Conservation (phyloP, 2,888 invertebrate species). For the Lasioglossum lativentre region DNA sequence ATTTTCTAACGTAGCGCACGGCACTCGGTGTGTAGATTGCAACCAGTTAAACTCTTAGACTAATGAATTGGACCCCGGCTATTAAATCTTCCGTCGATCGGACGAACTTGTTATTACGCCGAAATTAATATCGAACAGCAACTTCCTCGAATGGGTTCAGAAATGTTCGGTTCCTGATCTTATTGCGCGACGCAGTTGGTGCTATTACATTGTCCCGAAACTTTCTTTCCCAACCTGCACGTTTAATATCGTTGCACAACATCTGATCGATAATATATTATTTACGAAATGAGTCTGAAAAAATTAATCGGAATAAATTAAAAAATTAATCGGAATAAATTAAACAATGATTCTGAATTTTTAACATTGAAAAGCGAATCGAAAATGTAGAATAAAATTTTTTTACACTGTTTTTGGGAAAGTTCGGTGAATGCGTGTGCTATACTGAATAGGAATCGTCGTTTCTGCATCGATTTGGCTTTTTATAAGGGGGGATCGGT, state of each 20-base stretch:
- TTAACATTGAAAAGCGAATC: no score
- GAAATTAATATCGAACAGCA: constrained; percentile 25
- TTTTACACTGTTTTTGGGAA: no score
- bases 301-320: no score
- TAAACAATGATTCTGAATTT: no score
- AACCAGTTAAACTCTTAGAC: constrained; percentile 33
- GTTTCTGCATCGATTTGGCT: no score
- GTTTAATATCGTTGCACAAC: not conserved
- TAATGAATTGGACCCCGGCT: constrained; percentile 38
- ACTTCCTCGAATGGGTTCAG: not conserved
- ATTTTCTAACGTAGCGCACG: constrained; percentile 34
- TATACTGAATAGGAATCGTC: no score
- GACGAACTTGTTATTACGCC: constrained; percentile 26
- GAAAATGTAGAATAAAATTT: no score
- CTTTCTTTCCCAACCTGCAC: not conserved
- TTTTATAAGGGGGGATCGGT: no score
- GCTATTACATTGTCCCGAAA: not conserved
- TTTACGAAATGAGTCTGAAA: no score
- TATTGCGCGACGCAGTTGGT: not conserved
- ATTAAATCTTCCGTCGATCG: constrained; percentile 23
- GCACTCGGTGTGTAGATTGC: constrained; percentile 1
- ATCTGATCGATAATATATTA: not conserved
- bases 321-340: not conserved
- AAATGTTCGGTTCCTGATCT: constrained; percentile 10
- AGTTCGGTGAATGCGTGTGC: no score